Base-by-base conservation (phyloP, 2,113 vertebrate genomes). In the Apaloderma vittatum region DNA sequence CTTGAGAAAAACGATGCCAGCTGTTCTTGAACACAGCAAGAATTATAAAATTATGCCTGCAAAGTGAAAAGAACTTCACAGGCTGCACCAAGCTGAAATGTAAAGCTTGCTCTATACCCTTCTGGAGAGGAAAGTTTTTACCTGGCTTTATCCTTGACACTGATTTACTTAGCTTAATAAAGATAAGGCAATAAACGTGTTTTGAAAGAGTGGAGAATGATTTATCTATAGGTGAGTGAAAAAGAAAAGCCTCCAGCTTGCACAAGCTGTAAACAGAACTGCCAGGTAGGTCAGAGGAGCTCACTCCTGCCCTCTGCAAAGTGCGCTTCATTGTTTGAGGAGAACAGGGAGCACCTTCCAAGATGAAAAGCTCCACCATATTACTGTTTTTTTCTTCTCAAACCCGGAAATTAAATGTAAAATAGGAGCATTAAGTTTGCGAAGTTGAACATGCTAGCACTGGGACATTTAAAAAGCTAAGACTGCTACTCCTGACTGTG, bases 271-370 rank as follows among this genome's bases (percentile, higher is more conserved):
- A 59, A 62, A 17, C 65, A 84, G 76, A 70, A 65, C 37, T 93
- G 93, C 78, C 96, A 92, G 96, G 78, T 96, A 66, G 88, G 88
- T 92, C 88, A 80, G 83, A 86, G 86, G 72, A 87, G 65, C 71
- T 95, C 3, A 0, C 58, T 90, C 40, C 67, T 73, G 85, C 84
- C 72, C 59, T 89, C 77, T 8, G 14, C 36, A 32, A 70, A 94
- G 71, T 54, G 74, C 74, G 24, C 4, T 32, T 75, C 75, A 29
- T 62, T 79, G 81, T 93, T 74, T 37, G 82, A 57, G 48, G 40
- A 78, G 49, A 90, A 32, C 29, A 9, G 78, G 91, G 90, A 80
- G 72, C 2, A 90, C 71, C 78, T 96, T 90, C 51, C 51, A 11
- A 83, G 62, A 80, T 91, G 27, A 85, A 40, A 40, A 40, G 40